These are phyloP conservation scores for Cephus runcator DNA, from an alignment of 2,888 invertebrate genomes.

Conservation along the genomic window DNA sequence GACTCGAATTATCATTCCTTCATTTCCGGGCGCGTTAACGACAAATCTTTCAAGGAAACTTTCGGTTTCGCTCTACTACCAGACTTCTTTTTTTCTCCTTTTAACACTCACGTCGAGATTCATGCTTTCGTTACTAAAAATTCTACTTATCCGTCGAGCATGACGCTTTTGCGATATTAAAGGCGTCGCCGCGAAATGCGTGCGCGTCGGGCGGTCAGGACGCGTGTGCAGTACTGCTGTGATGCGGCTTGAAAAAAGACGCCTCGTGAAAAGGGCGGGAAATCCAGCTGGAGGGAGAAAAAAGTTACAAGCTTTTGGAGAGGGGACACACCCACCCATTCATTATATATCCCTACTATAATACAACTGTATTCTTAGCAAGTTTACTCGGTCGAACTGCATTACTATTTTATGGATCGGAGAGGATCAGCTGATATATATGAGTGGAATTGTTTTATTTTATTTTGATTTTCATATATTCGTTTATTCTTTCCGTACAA, in stretches of 20 bases:
- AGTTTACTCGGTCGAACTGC: no score
- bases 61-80: neutral
- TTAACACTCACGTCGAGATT: neutral
- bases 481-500: slow-evolving; percentile 12
- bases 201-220: slow-evolving; percentile 18
- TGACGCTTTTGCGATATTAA: slow-evolving; percentile 10
- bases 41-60: neutral
- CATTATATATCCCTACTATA: neutral
- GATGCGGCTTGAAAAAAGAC: slow-evolving; percentile 27
- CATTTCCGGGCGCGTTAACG: slow-evolving; percentile 26
- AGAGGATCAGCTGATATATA: neutral
- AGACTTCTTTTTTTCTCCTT: neutral
- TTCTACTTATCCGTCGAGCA: slow-evolving; percentile 13
- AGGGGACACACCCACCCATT: slow-evolving; percentile 5
- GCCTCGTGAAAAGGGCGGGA: slow-evolving; percentile 38
- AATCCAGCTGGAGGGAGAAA: slow-evolving; percentile 14
- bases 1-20: slow-evolving; percentile 19
- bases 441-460: neutral
- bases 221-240: slow-evolving; percentile 20
- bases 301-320: neutral
- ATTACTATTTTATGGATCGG: no score
- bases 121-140: neutral
- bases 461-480: slow-evolving; percentile 7
- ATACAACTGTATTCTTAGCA: neutral
- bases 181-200: neutral